Evolutionary conservation across 2,113 vertebrate species (phyloP), one percentile per base, ranked within the genome.

Genomic region (Proterorhinus semilunaris): DNA sequence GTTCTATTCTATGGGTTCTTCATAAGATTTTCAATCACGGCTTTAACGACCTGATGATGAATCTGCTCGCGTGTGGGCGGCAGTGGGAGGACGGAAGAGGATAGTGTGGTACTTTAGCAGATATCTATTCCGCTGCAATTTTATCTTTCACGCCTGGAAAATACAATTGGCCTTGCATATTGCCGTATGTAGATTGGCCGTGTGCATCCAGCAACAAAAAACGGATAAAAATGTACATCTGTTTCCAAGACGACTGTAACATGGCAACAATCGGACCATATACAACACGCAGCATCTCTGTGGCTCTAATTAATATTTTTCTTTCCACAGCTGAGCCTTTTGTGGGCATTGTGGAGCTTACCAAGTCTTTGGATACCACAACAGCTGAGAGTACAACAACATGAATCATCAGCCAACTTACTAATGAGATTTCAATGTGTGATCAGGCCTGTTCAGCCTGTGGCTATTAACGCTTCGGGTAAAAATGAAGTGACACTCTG

Each of bases 201-300:
- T 64, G 48, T 64, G 13, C n/a, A 69, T 62, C 46, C 50, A 62
- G 45, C 12, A 62, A 68, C 66, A 59, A 69, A 43, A 72, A 59
- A 54, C 74, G 62, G 67, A 85, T 68, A 78, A 66, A 68, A 66
- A 66, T 65, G 67, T 76, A 79, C 46, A 72, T 81, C 72, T 83
- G 75, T 93, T 83, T 87, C 92, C 89, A 68, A 89, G 88, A 87
- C 89, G 82, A 93, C 90, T 7, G 91, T 92, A 87, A 70, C 92
- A 75, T 90, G 80, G 92, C 90, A 92, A 91, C 91, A 76, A 79
- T 88, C 80, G 67, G 63, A 74, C 74, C 62, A 57, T 80, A 83
- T 82, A 87, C 86, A 87, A 76, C 74, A 72, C 85, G 71, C 68
- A 27, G 48, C 45, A 10, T 43, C 36, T 59, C 17, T 65, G 71